These are phyloP conservation scores for Oryctolagus cuniculus DNA, from an alignment of 2,113 vertebrate genomes.

Conservation along the genomic window DNA sequence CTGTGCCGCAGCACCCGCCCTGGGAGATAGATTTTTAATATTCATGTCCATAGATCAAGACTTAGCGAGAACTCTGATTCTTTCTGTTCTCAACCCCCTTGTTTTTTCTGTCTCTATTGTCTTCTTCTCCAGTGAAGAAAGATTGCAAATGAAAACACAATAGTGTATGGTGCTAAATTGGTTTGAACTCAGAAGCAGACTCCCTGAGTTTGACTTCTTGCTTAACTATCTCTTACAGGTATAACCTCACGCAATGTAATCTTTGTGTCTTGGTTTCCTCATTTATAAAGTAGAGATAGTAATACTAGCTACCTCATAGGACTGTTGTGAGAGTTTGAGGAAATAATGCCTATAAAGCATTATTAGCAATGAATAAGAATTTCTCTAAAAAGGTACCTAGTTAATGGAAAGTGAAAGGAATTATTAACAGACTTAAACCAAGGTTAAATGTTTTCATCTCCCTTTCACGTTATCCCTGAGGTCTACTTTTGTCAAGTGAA, in stretches of 20 bases:
- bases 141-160: not conserved
- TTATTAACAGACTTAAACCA: not conserved
- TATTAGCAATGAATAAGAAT: not conserved
- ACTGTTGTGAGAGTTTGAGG: not conserved
- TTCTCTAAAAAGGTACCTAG: not conserved
- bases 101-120: not conserved
- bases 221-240: not conserved
- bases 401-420: not conserved
- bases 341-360: not conserved
- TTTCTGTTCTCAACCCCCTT: not conserved
- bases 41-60: not conserved
- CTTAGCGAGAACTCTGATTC: not conserved
- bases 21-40: not conserved
- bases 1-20: no score
- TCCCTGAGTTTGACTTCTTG: not conserved
- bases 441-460: not conserved
- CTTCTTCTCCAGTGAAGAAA: not conserved
- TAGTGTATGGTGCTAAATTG: not conserved
- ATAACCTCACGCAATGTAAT: conserved; percentile 16
- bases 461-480: not conserved
- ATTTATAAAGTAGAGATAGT: not conserved
- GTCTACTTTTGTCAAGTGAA: not conserved
- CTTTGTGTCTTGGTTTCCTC: not conserved
- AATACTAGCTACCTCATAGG: not conserved
- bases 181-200: not conserved